These are phyloP conservation scores for Parazoanthus atlanticus DNA, from an alignment of 92 coral and sea anemone species.

Conservation along the genomic window DNA sequence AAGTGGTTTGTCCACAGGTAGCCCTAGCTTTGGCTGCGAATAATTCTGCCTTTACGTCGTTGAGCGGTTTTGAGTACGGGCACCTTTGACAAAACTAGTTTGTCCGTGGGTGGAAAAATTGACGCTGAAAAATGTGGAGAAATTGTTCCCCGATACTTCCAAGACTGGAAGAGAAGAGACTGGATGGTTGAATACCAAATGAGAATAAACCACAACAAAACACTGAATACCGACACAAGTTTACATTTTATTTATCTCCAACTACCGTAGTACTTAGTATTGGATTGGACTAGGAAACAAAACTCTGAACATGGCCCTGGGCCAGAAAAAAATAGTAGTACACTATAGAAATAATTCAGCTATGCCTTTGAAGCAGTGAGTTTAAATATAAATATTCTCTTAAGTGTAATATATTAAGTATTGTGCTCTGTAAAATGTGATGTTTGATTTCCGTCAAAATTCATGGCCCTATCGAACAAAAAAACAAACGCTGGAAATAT, in stretches of 20 bases:
- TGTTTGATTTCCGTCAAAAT: background rate
- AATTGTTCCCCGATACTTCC: background rate
- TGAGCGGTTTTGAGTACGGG: too few relatives aligned
- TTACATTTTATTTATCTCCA: background rate
- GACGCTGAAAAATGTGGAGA: too few relatives aligned
- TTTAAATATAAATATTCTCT: conserved; percentile 15
- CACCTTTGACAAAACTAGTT: too few relatives aligned
- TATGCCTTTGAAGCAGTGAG: background rate
- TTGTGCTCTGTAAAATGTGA: background rate
- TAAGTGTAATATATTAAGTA: conserved; percentile 24
- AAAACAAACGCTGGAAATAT: background rate
- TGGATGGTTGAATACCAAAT: background rate
- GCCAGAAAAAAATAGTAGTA: background rate
- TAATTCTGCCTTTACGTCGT: background rate
- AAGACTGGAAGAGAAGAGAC: background rate
- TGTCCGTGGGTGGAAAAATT: too few relatives aligned
- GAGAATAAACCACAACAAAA: background rate
- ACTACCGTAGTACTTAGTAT: background rate
- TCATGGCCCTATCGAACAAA: background rate
- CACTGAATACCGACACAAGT: background rate
- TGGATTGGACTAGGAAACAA: background rate
- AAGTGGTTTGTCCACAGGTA: too few relatives aligned
- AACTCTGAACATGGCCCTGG: background rate
- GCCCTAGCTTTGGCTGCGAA: too few relatives aligned
- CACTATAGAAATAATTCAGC: background rate